Base-by-base conservation (phyloP, 2,113 vertebrate species). In the Myotis davidii region DNA sequence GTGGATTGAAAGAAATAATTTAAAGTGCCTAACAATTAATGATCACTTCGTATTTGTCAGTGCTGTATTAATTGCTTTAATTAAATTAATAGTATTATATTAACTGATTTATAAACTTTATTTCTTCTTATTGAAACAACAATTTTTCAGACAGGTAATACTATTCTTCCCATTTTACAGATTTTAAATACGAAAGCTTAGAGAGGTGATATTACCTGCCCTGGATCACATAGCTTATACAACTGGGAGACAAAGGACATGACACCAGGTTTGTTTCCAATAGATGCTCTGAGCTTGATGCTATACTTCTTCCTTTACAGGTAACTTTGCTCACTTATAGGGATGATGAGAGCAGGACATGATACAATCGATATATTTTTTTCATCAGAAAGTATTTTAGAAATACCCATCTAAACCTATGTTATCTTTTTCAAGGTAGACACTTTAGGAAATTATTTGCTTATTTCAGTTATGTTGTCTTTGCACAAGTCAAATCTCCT, bases 51-150 rank as follows among this genome's bases (percentile, higher is more conserved):
- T 82, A 34, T 91, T 85, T 95, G n/a, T 65, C 48, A 92, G 23
- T 32, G 37, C 45, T 82, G 7, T 50, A 73, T 42, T 72, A 84
- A 88, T 50, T 61, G 21, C 48, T 84, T 88, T 56, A 90, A 52
- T 48, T 67, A 34, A 87, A n/a, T 73, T 73, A 48, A 82, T n/a
- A 25, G 29, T 18, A 70, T 65, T 67, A 2, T 54, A 70, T 74
- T 86, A 69, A 54, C 6, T 74, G 25, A 17, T 76, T 88, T 72
- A 67, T 59, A 87, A 70, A 5, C 14, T 88, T 92, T 82, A 50
- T 69, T 90, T 88, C 23, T 69, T 96, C 84, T 96, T 85, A 81
- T 92, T 9, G 18, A 84, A 54, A 70, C 6, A 88, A 67, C 32
- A 52, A 16, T 12, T 4, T 84, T 25, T 78, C 85, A 86, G n/a